These are phyloP conservation scores for Semnornis frantzii DNA, from an alignment of 2,113 vertebrate species.

Conservation along the genomic window DNA sequence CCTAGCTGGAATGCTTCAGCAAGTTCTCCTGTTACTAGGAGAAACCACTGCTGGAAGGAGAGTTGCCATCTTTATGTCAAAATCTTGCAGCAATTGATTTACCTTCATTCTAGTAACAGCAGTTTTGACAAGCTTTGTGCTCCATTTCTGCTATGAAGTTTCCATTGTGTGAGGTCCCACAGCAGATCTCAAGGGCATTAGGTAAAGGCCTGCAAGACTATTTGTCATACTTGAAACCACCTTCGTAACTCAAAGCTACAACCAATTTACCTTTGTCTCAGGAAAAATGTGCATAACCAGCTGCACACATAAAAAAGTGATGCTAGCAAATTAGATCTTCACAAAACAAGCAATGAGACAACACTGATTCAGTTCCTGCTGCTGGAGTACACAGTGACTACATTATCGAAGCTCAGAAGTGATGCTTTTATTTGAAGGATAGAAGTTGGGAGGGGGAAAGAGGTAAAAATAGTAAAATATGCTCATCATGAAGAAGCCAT, in stretches of 20 bases:
- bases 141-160: too few relatives aligned
- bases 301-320: not conserved
- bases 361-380: conserved; percentile 1
- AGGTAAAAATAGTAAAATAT: conserved; percentile 33
- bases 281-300: not conserved
- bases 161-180: not conserved
- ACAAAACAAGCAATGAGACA: not conserved
- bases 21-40: conserved; percentile 13
- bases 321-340: not conserved
- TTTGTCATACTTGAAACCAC: not conserved
- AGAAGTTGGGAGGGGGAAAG: not conserved
- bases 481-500: conserved; percentile 6
- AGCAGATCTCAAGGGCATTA: not conserved
- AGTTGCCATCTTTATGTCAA: conserved; percentile 38
- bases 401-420: not conserved
- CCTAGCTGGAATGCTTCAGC: not conserved
- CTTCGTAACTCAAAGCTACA: not conserved
- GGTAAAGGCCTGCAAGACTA: not conserved
- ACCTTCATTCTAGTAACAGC: conserved; percentile 4
- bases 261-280: not conserved
- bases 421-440: conserved; percentile 9
- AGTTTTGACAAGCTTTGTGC: not conserved
- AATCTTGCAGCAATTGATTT: not conserved
- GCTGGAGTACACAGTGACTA: conserved; percentile 18
- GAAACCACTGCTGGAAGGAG: not conserved